A percentile compares a stretch with the other conserved stretches of the same genome.
These are phyloP conservation scores for Harpegnathos saltator DNA, from an alignment of 1,140 invertebrate species.

Conservation along the genomic window DNA sequence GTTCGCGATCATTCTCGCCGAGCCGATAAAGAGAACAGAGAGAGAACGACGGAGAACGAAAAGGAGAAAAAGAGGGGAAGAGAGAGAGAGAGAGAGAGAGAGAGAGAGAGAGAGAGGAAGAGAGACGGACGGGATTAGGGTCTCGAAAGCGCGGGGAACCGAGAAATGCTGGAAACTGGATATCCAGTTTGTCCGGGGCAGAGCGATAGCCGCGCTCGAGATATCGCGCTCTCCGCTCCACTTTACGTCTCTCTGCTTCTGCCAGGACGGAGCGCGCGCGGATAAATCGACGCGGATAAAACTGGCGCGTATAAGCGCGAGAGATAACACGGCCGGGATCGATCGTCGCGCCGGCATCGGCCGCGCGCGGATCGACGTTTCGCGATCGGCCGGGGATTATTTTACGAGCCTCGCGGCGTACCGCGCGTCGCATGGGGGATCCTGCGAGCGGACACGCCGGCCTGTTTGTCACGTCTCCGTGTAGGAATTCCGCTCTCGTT, in stretches of 20 bases:
- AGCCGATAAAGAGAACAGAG: slow-evolving; percentile 3
- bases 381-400: slow-evolving; percentile 59
- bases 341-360: slow-evolving; percentile 64
- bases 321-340: slow-evolving; percentile 65
- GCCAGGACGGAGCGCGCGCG: slow-evolving; percentile 28
- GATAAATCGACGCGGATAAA: slow-evolving; percentile 75
- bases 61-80: too few relatives aligned
- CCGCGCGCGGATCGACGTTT: background rate
- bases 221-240: slow-evolving; percentile 73
- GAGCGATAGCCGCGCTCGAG: slow-evolving; percentile 69
- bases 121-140: slow-evolving; percentile 65
- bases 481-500: background rate
- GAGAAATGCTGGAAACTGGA: slow-evolving; percentile 77
- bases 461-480: background rate
- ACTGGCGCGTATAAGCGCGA: slow-evolving; percentile 35
- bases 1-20: slow-evolving; percentile 19
- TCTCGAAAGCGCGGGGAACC: slow-evolving; percentile 72
- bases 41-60: too few relatives aligned
- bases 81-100: background rate
- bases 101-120: background rate
- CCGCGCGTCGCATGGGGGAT: background rate
- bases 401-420: slow-evolving; percentile 43
- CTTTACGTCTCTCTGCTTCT: slow-evolving; percentile 70
- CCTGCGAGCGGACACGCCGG: slow-evolving; percentile 2
- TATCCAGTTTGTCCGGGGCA: slow-evolving; percentile 74